phyloP scores from a whole-genome alignment of 2,113 vertebrate species.

The Paramisgurnus dabryanus region DNA sequence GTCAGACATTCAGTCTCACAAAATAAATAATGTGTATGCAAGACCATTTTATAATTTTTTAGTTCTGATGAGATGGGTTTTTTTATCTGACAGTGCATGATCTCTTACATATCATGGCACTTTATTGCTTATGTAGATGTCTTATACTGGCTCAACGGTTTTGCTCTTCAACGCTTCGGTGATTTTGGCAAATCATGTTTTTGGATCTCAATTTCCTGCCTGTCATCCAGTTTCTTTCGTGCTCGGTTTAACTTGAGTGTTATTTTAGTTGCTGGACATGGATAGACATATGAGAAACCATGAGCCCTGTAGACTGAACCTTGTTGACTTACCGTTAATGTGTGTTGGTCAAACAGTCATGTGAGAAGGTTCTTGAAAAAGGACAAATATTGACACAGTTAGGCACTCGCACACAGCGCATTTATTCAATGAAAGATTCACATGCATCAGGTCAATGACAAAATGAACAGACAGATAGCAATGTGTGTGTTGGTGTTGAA shows the following conservation, averaged over 20 bases:
- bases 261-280: constrained; percentile 20
- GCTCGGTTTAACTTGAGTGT: not conserved
- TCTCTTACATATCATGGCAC: too few species aligned
- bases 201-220: not conserved
- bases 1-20: too few species aligned
- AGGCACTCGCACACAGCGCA: not conserved
- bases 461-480: not conserved
- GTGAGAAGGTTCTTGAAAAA: constrained; percentile 4
- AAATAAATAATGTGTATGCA: too few species aligned
- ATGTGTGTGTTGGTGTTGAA: constrained; percentile 5
- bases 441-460: not conserved
- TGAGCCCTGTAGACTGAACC: not conserved
- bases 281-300: constrained; percentile 2
- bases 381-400: constrained; percentile 30
- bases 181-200: constrained; percentile 2
- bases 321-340: not conserved
- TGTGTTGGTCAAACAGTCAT: constrained; percentile 21
- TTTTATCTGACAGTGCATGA: too few species aligned
- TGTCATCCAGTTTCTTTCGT: not conserved
- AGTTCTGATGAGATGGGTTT: too few species aligned
- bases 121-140: not conserved
- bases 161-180: not conserved
- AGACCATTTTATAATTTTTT: too few species aligned
- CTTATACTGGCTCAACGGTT: not conserved
- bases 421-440: constrained; percentile 2